phyloP scores from a whole-genome alignment of 2,888 invertebrate genomes.

The Amblyjoppa proteus region DNA sequence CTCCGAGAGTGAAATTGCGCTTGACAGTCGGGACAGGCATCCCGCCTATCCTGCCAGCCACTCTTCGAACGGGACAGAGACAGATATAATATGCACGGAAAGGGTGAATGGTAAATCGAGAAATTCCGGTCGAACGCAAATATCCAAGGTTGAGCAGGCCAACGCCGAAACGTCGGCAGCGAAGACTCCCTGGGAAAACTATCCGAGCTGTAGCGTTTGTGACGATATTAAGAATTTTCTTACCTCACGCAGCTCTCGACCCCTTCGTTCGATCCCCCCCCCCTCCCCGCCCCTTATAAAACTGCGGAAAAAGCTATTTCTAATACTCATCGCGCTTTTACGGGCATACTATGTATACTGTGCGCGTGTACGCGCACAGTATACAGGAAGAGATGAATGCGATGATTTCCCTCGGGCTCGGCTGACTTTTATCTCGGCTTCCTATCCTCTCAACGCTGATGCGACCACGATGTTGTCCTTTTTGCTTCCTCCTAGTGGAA shows the following conservation, averaged over 20 bases:
- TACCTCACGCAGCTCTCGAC: background rate
- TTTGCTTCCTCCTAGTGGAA: no score
- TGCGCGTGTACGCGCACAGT: background rate
- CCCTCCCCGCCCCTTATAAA: background rate
- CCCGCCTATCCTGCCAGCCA: slow-evolving; percentile 44
- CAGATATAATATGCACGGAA: slow-evolving; percentile 51
- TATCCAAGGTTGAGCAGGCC: slow-evolving; percentile 21
- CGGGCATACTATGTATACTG: background rate
- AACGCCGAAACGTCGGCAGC: slow-evolving; percentile 32
- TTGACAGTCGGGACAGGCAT: slow-evolving; percentile 72
- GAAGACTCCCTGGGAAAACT: background rate
- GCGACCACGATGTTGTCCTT: background rate
- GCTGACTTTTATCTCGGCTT: slow-evolving; percentile 29
- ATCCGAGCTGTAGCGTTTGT: background rate
- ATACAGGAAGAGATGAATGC: slow-evolving; percentile 52
- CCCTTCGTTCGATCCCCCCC: background rate
- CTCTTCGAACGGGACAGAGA: slow-evolving; percentile 22
- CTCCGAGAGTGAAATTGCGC: slow-evolving; percentile 72
- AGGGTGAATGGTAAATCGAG: slow-evolving; percentile 7
- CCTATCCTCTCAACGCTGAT: slow-evolving; percentile 26
- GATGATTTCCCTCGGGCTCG: slow-evolving; percentile 62
- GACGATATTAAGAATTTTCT: background rate
- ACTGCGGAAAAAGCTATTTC: background rate
- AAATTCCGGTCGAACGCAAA: slow-evolving; percentile 52
- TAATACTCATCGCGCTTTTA: background rate